Percentiles rank a stretch among this genome's conserved stretches.
Conservation (phyloP, 2,113 vertebrate genomes). For the Falco punctatus region DNA sequence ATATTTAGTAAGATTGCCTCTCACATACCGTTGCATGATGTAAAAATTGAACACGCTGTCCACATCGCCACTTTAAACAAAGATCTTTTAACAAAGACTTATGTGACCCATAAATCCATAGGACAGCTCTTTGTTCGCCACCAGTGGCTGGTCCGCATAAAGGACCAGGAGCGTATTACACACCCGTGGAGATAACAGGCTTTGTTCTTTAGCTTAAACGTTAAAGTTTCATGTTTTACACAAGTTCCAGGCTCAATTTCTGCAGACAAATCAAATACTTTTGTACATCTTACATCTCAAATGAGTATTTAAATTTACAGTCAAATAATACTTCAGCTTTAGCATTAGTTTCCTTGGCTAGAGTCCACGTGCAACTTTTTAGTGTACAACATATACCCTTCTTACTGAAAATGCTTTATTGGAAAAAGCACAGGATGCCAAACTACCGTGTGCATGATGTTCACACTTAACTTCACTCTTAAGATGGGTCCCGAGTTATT, state of each 20-base stretch:
- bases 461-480: not conserved
- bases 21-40: not conserved
- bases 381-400: not conserved
- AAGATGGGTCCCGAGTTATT: not conserved
- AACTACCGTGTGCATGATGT: not conserved
- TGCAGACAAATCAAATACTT: not conserved
- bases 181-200: not conserved
- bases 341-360: not conserved
- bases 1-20: not conserved
- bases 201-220: constrained; percentile 4
- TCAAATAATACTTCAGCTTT: not conserved
- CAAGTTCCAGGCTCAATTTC: not conserved
- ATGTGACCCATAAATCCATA: constrained; percentile 6
- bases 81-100: not conserved
- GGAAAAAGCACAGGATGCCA: not conserved
- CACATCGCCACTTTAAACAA: not conserved
- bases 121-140: constrained; percentile 23
- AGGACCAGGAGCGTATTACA: not conserved
- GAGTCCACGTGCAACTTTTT: not conserved
- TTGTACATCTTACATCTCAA: not conserved
- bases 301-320: not conserved
- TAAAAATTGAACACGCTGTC: not conserved
- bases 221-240: not conserved
- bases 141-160: not conserved
- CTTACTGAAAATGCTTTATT: not conserved